Base-by-base conservation (phyloP, 1,140 invertebrate genomes). In the Trichonephila clavipes region DNA sequence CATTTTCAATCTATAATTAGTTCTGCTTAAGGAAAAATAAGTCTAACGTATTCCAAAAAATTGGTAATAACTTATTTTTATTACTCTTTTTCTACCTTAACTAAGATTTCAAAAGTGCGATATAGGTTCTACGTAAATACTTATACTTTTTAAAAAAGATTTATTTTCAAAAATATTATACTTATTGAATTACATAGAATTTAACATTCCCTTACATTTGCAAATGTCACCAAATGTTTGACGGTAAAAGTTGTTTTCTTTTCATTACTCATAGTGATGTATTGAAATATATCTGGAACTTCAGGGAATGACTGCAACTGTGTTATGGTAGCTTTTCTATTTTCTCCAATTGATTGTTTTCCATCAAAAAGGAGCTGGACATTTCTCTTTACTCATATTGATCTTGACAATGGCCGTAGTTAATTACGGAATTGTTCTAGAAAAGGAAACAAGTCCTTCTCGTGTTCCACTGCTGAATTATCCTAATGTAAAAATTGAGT, bases 321-420 rank as follows among this genome's bases (percentile, higher is more conserved):
- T 77, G 72, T 77, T 77, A 77, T 77, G 28, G 72, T 77, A 28
- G 72, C 3, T 77, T 40, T 77, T 77, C 72, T 77, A 77, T 77
- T 77, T 77, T 77, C 72, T 77, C 72, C 62, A 64, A 64, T 34
- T 77, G 72, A 77, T 40, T 77, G 72, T 28, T 18, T 77, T 18
- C 12, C 72, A 77, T 77, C 72, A 34, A 77, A 77, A 77, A 77
- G 34, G 34, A 18, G 28, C 72, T 34, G 28, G 12, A 77, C 28
- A 77, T 18, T 40, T 77, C 28, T 40, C 7, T 34, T 28, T 14
- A 77, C 28, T 77, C 28, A 18, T 40, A 77, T 77, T 77, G 72
- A 40, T 40, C 18, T 77, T 77, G 24, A 77, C 24, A 34, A 19
- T 40, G 34, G 34, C 28, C 16, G 7, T 18, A 77, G 72, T 77